These are phyloP conservation scores for Nomada ruficornis DNA, from an alignment of 2,888 invertebrate species.

Conservation along the genomic window DNA sequence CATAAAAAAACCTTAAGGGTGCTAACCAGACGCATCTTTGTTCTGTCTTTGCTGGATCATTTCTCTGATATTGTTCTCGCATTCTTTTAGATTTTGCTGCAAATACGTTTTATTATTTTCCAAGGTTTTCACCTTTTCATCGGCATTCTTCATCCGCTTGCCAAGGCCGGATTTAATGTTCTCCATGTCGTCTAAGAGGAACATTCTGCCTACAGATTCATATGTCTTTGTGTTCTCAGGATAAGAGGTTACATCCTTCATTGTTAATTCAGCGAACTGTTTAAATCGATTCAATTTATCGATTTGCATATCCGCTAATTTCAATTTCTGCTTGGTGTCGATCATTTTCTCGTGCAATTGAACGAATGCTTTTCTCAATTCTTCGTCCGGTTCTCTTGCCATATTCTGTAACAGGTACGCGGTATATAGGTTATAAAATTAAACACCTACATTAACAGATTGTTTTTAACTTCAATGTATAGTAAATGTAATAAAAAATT, in stretches of 20 bases:
- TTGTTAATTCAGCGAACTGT: slow-evolving; percentile 90
- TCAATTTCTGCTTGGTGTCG: slow-evolving; percentile 92
- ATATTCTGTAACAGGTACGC: slow-evolving; percentile 56
- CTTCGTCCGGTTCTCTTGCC: slow-evolving; percentile 86
- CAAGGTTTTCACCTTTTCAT: slow-evolving; percentile 89
- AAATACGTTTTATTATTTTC: slow-evolving; percentile 92
- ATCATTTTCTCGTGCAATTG: slow-evolving; percentile 93
- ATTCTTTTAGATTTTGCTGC: slow-evolving; percentile 92
- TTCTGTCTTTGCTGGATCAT: slow-evolving; percentile 88
- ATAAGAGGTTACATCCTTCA: slow-evolving; percentile 86
- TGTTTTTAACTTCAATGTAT: neutral
- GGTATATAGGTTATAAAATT: slow-evolving; percentile 15
- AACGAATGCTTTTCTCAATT: slow-evolving; percentile 90
- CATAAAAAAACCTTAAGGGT: neutral
- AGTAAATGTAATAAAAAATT: neutral
- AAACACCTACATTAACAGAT: neutral
- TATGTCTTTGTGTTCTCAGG: slow-evolving; percentile 89
- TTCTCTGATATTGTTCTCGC: slow-evolving; percentile 93
- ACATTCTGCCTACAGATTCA: slow-evolving; percentile 94
- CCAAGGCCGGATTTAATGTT: slow-evolving; percentile 88
- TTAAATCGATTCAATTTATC: slow-evolving; percentile 88
- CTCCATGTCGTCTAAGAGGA: slow-evolving; percentile 89
- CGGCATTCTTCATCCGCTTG: slow-evolving; percentile 86
- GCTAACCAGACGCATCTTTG: slow-evolving; percentile 74
- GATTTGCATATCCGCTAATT: slow-evolving; percentile 91